Evolutionary conservation across 2,888 invertebrate genomes (phyloP), one percentile per base, ranked within the genome.

Genomic region (Drosophila neoperkinsi): DNA sequence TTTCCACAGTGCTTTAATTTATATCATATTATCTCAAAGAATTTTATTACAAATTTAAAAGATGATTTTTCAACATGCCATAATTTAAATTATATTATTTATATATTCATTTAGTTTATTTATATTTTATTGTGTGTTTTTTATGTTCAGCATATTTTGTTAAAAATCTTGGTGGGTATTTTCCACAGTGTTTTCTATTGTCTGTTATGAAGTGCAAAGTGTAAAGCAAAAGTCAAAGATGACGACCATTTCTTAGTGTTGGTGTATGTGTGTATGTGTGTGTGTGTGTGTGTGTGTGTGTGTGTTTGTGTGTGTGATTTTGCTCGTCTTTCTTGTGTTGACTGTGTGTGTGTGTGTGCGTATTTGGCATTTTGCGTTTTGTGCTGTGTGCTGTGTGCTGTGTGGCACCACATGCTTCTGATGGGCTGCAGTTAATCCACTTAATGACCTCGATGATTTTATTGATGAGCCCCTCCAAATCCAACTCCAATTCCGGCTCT

Each of bases 361-460:
- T 87, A 77, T 89, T 88, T 83, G 87, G 89, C 72, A 81, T 86
- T 85, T 87, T 89, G 90, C 84, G 85, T 84, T 77, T 56, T 78
- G 67, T 50, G 74, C 75, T 62, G 34, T 55, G 50, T 77, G 86
- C 75, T 62, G 34, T 55, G 50, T 77, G 86, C 75, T 62, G 34
- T 55, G 50, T 77, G 84, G 91, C 91, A 88, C 92, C 91, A 91
- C 91, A 87, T 91, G 91, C 88, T 91, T 77, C 89, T 92, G 92
- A 92, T 92, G 92, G 91, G 90, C 88, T 89, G 91, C 92, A 92
- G 92, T 92, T 92, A 92, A 92, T 91, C 91, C 92, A 93, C 91
- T 93, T 92, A 92, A 92, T 93, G 92, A 93, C 91, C 92, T 92
- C 93, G 92, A 92, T 92, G 92, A 92, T 92, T 92, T 92, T 93